These are phyloP conservation scores for Centrocercus urophasianus DNA, from an alignment of 2,113 vertebrate species.

Conservation along the genomic window DNA sequence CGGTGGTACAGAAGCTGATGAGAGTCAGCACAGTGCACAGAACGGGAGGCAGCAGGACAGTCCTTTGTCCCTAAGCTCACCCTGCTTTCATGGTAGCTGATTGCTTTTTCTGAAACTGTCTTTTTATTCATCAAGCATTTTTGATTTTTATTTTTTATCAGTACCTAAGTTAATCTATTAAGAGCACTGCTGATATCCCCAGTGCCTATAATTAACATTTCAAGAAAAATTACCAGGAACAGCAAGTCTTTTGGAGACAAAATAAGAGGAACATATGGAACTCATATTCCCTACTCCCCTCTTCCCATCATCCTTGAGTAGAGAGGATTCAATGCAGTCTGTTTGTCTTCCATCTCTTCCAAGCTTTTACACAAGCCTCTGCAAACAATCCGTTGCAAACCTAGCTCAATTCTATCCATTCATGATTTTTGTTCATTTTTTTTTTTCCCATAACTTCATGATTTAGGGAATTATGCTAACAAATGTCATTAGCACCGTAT, in stretches of 20 bases:
- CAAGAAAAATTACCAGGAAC: conserved; percentile 49
- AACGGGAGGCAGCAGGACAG: fast-evolving
- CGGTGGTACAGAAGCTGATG: conserved; percentile 13
- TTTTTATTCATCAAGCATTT: conserved; percentile 21
- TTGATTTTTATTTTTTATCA: conserved; percentile 46
- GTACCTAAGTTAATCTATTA: conserved; percentile 49
- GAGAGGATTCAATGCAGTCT: background rate
- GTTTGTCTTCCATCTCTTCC: background rate
- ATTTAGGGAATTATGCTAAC: background rate
- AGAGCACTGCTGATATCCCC: conserved; percentile 68
- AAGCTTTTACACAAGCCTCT: background rate
- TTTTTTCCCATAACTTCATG: background rate
- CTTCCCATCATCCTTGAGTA: background rate
- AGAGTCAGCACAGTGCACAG: fast-evolving
- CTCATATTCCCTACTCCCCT: background rate
- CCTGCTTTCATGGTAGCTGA: conserved; percentile 55
- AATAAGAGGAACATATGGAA: background rate
- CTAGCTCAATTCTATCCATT: background rate
- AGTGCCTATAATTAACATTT: conserved; percentile 70
- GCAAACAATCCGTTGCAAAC: background rate
- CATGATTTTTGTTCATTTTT: background rate
- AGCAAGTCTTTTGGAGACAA: conserved; percentile 4
- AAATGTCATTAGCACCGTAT: background rate
- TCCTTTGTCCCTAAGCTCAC: background rate
- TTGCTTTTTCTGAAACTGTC: conserved; percentile 64